Base-by-base conservation (phyloP, 2,888 invertebrate genomes). In the Rhagium mordax region DNA sequence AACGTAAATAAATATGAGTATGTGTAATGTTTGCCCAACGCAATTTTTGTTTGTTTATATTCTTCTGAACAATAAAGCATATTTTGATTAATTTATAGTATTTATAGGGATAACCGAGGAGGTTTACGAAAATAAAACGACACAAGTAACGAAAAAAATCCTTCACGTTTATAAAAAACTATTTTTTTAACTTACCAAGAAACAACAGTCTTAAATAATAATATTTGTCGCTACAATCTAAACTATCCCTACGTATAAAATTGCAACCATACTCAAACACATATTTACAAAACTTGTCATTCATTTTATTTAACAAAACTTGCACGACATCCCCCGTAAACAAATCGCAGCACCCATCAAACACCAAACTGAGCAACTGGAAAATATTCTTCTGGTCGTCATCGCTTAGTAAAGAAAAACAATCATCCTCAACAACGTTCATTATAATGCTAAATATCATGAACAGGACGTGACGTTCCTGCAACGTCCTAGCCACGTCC, bases 231-330 rank as follows among this genome's bases (percentile, higher is more conserved):
- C 67, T 71, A 33, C 66, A 29, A 47, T 73, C 67, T 18, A 74
- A 41, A 27, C 64, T 71, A 55, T 65, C 72, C 20, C 75, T 55
- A 59, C 75, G 70, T 48, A 82, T 72, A 79, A 79, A 84, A 61
- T 84, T 78, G 77, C 84, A 84, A 29, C 87, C 87, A 75, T 85
- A 85, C 60, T 82, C 75, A 18, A 87, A 72, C 73, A 87, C 81
- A 79, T 88, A 85, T 71, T 84, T 82, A 79, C 85, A 86, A 74
- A 86, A 86, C 10, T 83, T 79, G 70, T 87, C 81, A 65, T 85
- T 74, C 1, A 86, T 73, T 64, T 84, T 74, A 6, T 77, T 70
- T 55, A 82, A 75, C 60, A 89, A 51, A 6, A 81, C 69, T 24
- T 81, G 57, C 20, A 83, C 33, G 60, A 75, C 66, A 10, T 70